A percentile compares a stretch with the other conserved stretches of the same genome.
Conservation (phyloP, 2,797 vertebrate species). For the Pseudotriccus pelzelni region DNA sequence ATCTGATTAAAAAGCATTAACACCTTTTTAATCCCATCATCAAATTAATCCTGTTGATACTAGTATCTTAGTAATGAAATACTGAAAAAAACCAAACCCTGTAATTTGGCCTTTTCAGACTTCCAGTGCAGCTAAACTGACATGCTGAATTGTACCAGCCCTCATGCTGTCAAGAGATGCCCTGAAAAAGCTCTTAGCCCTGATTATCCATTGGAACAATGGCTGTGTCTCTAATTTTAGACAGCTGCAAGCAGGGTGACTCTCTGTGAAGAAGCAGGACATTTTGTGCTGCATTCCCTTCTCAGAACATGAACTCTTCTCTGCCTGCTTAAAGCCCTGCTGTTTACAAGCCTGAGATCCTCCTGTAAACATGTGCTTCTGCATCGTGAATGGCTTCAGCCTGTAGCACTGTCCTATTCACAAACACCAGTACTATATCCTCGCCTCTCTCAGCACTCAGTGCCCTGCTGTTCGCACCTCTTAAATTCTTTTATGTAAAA, state of each 20-base stretch:
- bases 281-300: background rate
- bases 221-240: background rate
- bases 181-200: constrained; percentile 6
- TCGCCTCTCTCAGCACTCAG: background rate
- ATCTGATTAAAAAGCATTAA: constrained; percentile 9
- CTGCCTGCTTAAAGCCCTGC: background rate
- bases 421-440: background rate
- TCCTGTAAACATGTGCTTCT: background rate
- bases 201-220: constrained; percentile 36
- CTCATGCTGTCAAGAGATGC: constrained; percentile 4
- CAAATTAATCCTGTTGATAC: background rate
- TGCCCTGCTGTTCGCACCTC: background rate
- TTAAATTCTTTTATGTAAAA: constrained; percentile 3
- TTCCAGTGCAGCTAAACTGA: background rate
- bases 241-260: background rate
- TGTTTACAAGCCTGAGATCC: background rate
- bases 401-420: background rate
- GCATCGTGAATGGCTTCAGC: background rate
- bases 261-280: constrained; percentile 22
- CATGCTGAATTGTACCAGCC: background rate
- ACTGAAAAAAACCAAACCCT: background rate
- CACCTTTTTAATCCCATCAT: background rate
- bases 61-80: background rate
- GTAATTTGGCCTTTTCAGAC: constrained; percentile 6
- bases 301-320: background rate